Percentiles rank a stretch among this genome's conserved stretches.
phyloP scores from a whole-genome alignment of 2,113 vertebrate species.

The Gopherus flavomarginatus region DNA sequence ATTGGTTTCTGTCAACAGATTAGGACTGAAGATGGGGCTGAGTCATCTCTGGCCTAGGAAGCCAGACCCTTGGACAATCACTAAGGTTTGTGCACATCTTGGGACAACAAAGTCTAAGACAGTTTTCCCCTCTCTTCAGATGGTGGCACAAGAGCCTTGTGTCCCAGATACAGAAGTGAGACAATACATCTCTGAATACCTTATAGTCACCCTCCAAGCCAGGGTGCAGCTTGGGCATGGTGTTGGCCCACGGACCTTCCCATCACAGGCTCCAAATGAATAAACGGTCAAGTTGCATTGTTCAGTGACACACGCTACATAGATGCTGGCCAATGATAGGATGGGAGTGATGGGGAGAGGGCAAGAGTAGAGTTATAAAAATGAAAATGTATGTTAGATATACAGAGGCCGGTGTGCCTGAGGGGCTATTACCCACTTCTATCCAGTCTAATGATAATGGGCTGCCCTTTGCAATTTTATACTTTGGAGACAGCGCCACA shows the following conservation, averaged over 20 bases:
- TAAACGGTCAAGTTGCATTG: not conserved
- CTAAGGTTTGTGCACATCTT: rapidly evolving
- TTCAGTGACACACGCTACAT: not conserved
- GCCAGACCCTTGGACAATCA: not conserved
- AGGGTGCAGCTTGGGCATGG: not conserved
- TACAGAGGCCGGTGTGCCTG: not conserved
- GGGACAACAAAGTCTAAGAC: not conserved
- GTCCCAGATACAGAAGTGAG: not conserved
- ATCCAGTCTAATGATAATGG: not conserved
- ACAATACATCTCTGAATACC: not conserved
- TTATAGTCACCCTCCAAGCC: not conserved
- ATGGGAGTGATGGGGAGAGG: not conserved
- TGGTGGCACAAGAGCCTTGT: not conserved
- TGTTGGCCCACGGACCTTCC: not conserved
- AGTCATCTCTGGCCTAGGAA: too few species aligned
- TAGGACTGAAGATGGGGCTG: not conserved
- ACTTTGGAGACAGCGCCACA: not conserved
- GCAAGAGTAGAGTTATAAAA: not conserved
- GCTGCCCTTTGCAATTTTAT: not conserved
- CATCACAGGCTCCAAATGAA: not conserved
- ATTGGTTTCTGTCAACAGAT: not conserved
- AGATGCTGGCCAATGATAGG: not conserved
- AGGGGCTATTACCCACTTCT: not conserved
- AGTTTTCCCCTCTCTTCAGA: not conserved
- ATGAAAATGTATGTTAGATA: not conserved